Conservation (phyloP, 2,797 vertebrate genomes). For the Myotis vivesi region DNA sequence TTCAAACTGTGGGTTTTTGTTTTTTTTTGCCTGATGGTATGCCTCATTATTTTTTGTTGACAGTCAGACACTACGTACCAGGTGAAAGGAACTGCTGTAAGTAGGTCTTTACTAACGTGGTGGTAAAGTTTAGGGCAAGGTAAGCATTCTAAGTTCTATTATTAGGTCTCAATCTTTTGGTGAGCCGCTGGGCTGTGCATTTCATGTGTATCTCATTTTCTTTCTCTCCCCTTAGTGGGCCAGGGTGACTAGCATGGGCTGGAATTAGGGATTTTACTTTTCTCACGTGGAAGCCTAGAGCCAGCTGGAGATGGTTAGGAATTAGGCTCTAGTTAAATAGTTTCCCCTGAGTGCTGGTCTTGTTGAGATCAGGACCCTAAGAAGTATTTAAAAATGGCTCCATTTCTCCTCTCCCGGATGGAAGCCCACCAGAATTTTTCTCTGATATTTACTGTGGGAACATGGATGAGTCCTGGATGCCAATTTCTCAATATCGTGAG, state of each 20-base stretch:
- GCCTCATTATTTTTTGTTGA: neutral
- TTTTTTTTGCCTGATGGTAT: neutral
- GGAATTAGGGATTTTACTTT: neutral
- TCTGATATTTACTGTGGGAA: neutral
- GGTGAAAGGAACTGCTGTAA: neutral
- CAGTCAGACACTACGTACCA: too few relatives aligned
- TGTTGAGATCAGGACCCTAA: too few relatives aligned
- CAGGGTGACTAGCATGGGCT: neutral
- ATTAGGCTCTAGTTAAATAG: neutral
- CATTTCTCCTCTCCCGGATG: too few relatives aligned
- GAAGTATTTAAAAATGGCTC: neutral
- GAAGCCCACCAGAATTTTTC: neutral
- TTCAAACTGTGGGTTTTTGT: neutral
- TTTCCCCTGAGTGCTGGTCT: rapidly evolving
- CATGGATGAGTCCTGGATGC: neutral
- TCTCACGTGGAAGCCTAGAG: neutral
- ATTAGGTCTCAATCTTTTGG: neutral
- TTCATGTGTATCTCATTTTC: neutral
- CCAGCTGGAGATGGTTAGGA: neutral
- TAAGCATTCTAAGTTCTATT: neutral
- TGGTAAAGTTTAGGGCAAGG: rapidly evolving
- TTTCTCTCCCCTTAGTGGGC: neutral
- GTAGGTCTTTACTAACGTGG: neutral
- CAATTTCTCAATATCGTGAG: neutral
- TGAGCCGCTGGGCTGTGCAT: neutral